phyloP scores from a whole-genome alignment of 2,113 vertebrate genomes.

The Cheirogaleus medius region DNA sequence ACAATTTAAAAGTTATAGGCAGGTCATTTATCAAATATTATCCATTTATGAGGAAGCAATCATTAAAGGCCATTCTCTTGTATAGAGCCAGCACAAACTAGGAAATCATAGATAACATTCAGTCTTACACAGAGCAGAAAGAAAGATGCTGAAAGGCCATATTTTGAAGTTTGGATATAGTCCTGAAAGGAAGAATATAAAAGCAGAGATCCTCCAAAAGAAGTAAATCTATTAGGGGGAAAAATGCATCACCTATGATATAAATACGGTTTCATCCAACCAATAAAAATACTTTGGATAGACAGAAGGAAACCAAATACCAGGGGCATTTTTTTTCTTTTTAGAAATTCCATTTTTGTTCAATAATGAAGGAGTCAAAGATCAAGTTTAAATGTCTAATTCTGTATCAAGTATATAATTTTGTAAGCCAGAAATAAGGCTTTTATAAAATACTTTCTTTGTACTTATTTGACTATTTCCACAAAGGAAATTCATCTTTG shows the following conservation, averaged over 20 bases:
- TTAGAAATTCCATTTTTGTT: not conserved
- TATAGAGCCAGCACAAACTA: not conserved
- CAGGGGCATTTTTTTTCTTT: not conserved
- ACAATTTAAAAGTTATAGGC: not conserved
- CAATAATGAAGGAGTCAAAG: not conserved
- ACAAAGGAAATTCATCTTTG: not conserved
- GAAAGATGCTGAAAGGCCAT: not conserved
- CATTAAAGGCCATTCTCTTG: not conserved
- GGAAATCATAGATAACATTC: not conserved
- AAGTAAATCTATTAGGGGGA: not conserved
- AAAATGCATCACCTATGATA: not conserved
- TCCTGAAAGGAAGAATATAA: not conserved
- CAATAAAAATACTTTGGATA: not conserved
- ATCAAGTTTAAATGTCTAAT: not conserved
- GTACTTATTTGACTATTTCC: not conserved
- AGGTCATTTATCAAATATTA: not conserved
- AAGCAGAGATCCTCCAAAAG: not conserved
- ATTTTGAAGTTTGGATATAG: not conserved
- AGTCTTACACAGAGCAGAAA: not conserved
- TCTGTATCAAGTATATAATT: not conserved
- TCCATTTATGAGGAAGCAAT: not conserved
- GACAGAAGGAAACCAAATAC: not conserved
- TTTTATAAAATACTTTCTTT: slow-evolving; percentile 2
- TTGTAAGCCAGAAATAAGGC: not conserved
- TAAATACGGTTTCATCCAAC: not conserved